A percentile compares a stretch with the other conserved stretches of the same genome.
These are phyloP conservation scores for Leptopilina myrica DNA, from an alignment of 2,888 invertebrate genomes.

Conservation along the genomic window DNA sequence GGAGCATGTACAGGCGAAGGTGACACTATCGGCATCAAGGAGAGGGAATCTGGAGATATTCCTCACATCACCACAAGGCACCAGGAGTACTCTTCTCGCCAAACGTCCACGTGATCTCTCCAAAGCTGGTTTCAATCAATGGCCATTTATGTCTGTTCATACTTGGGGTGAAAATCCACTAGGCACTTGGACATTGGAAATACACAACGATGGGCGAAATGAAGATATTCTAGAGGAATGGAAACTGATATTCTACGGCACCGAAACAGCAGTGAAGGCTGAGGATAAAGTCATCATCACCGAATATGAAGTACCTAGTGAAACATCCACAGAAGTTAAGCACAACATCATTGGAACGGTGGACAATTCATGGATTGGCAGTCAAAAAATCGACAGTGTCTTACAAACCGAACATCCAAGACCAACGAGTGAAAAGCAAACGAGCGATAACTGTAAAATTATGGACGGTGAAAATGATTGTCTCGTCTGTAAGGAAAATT, in stretches of 20 bases:
- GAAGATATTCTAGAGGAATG: slow-evolving; percentile 80
- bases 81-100: slow-evolving; percentile 92
- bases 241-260: no score
- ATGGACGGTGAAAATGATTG: no score
- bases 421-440: no score
- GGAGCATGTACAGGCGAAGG: slow-evolving; percentile 83
- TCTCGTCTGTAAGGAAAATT: slow-evolving; percentile 81
- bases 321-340: no score
- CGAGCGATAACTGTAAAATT: no score
- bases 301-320: no score
- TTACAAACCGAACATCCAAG: no score
- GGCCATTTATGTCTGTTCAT: slow-evolving; percentile 99
- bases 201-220: slow-evolving; percentile 95
- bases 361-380: no score
- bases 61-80: slow-evolving; percentile 93
- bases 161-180: slow-evolving; percentile 98
- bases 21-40: slow-evolving; percentile 91
- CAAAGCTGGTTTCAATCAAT: slow-evolving; percentile 94
- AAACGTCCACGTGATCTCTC: slow-evolving; percentile 93
- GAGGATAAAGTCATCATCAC: no score
- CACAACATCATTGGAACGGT: no score
- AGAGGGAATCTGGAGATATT: slow-evolving; percentile 97
- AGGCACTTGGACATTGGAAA: slow-evolving; percentile 96
- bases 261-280: no score
- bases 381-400: no score